These are phyloP conservation scores for Lamprotornis superbus DNA, from an alignment of 2,113 vertebrate genomes.

Conservation along the genomic window DNA sequence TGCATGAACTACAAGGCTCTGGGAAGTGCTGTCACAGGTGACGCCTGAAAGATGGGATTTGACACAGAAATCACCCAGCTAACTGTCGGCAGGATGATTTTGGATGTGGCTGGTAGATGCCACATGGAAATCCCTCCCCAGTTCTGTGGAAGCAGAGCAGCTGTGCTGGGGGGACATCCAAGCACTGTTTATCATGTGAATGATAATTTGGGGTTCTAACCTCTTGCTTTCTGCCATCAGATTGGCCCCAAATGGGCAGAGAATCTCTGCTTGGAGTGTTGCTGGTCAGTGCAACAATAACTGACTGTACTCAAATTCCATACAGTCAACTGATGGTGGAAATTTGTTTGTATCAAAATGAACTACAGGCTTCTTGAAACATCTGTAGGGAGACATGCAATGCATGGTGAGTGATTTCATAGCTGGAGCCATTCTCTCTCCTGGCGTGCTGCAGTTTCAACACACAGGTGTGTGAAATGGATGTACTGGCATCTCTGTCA, in stretches of 20 bases:
- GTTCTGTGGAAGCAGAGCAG: not conserved
- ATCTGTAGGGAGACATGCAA: not conserved
- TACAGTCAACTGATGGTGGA: not conserved
- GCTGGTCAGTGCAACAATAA: not conserved
- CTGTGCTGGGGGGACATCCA: rapidly evolving
- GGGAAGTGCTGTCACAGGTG: not conserved
- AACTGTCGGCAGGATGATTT: not conserved
- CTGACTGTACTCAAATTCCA: not conserved
- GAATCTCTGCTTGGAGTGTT: rapidly evolving
- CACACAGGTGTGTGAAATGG: not conserved
- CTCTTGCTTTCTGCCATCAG: not conserved
- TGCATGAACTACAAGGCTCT: not conserved
- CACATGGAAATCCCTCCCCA: rapidly evolving
- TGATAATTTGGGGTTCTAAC: not conserved
- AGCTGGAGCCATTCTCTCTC: not conserved
- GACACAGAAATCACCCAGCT: not conserved
- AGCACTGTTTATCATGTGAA: not conserved
- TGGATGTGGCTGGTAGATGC: rapidly evolving
- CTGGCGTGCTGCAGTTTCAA: not conserved
- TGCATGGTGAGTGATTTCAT: not conserved
- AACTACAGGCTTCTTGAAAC: not conserved
- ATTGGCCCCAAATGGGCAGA: not conserved
- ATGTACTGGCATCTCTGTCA: not conserved
- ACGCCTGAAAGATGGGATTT: not conserved
- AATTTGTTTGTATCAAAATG: not conserved